phyloP scores from a whole-genome alignment of 1,140 invertebrate genomes.

The Plutomurus gul region DNA sequence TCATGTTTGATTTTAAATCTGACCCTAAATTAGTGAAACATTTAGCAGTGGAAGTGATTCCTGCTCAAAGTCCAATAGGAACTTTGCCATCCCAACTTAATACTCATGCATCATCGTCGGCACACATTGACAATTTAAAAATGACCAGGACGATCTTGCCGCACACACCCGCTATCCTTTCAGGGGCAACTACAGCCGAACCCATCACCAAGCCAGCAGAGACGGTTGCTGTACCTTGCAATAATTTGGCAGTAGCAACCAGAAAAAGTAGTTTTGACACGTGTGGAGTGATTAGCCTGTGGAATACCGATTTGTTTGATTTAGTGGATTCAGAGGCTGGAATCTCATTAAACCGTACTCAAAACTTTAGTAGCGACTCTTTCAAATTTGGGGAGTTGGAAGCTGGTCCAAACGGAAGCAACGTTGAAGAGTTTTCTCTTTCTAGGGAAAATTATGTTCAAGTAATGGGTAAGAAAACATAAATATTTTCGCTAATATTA shows the following conservation, averaged over 20 bases:
- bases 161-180: too few species aligned
- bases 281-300: background rate
- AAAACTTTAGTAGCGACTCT: background rate
- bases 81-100: background rate
- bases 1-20: constrained; percentile 43
- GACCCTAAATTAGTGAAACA: constrained; percentile 40
- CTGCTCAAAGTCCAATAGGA: background rate
- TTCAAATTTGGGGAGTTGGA: background rate
- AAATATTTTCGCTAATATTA: background rate
- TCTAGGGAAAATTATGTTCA: background rate
- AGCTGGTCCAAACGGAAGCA: background rate
- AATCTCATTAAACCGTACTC: background rate
- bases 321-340: constrained; percentile 15
- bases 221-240: too few species aligned
- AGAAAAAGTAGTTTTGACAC: background rate
- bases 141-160: too few species aligned
- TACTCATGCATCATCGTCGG: background rate
- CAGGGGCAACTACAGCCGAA: too few species aligned
- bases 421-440: background rate
- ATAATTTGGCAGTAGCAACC: too few species aligned
- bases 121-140: too few species aligned
- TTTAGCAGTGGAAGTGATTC: constrained; percentile 13
- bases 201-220: too few species aligned
- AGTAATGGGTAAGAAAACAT: constrained; percentile 14
- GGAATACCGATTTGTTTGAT: constrained; percentile 14